Evolutionary conservation across 2,113 vertebrate species (phyloP).

Genomic region (Tachysurus vachellii): DNA sequence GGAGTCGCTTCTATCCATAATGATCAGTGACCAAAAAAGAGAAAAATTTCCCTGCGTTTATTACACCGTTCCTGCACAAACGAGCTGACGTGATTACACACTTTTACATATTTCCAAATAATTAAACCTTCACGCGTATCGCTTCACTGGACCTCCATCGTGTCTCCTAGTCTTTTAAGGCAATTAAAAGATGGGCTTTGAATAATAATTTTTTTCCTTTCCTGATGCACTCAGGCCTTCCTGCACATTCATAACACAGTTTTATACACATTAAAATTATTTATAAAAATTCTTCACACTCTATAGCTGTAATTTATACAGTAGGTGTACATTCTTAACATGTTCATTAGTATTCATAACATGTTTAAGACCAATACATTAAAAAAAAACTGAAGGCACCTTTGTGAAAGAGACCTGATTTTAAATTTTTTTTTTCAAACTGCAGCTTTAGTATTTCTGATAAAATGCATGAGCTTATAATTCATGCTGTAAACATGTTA

Average conservation of each 20-base stretch:
- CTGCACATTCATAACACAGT: slow-evolving; percentile 5
- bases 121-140: slow-evolving; percentile 32
- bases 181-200: slow-evolving; percentile 78
- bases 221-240: slow-evolving; percentile 77
- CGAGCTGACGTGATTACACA: slow-evolving; percentile 55
- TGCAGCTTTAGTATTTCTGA: neutral
- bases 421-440: slow-evolving; percentile 58
- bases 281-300: neutral
- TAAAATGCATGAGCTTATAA: neutral
- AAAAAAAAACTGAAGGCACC: too few relatives aligned
- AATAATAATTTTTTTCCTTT: slow-evolving; percentile 82
- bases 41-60: slow-evolving; percentile 62
- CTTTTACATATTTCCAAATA: slow-evolving; percentile 32
- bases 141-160: slow-evolving; percentile 49
- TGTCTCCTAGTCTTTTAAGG: slow-evolving; percentile 80
- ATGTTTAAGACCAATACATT: too few relatives aligned
- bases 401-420: neutral
- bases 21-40: slow-evolving; percentile 72
- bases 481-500: neutral
- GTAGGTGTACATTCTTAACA: neutral
- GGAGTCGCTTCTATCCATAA: slow-evolving; percentile 74
- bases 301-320: neutral
- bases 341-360: neutral
- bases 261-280: neutral
- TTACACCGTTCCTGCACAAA: slow-evolving; percentile 65